Conservation (phyloP, 2,888 invertebrate genomes). For the Xestobium rufovillosum region DNA sequence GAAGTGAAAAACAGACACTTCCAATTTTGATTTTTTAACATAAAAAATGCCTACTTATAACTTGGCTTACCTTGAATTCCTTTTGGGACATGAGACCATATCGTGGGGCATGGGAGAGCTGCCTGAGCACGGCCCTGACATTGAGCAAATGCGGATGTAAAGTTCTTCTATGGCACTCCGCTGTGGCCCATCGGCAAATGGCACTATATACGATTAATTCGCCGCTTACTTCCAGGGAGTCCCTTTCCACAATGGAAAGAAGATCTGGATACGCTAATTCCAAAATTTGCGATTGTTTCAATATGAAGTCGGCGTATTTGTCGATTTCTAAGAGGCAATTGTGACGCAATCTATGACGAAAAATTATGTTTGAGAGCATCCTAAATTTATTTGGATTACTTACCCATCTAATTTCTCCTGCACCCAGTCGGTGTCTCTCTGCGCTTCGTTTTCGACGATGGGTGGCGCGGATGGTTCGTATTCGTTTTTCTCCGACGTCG, state of each 20-base stretch:
- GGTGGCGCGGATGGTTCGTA: constrained; percentile 40
- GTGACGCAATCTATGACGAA: constrained; percentile 57
- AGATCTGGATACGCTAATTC: constrained; percentile 60
- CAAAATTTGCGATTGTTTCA: constrained; percentile 50
- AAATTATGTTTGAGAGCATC: too few species aligned
- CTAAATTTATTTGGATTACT: too few species aligned
- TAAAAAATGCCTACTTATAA: too few species aligned
- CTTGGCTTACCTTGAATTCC: constrained; percentile 53
- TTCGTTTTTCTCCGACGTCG: constrained; percentile 31
- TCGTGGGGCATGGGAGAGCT: constrained; percentile 40
- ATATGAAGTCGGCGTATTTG: constrained; percentile 47
- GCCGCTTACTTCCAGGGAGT: constrained; percentile 57
- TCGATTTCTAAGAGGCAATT: constrained; percentile 61
- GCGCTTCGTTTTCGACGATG: constrained; percentile 34
- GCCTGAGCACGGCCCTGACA: constrained; percentile 45
- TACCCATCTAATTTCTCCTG: constrained; percentile 48
- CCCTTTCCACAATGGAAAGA: constrained; percentile 56
- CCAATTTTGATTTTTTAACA: too few species aligned
- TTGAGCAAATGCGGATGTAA: constrained; percentile 47
- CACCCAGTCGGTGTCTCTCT: constrained; percentile 37
- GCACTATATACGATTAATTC: constrained; percentile 58
- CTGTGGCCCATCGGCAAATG: constrained; percentile 53
- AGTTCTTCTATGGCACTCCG: constrained; percentile 49
- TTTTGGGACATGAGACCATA: constrained; percentile 59
- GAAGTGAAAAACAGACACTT: too few species aligned